Evolutionary conservation across 2,888 invertebrate species (phyloP).

Genomic region (Eupithecia insigniata): DNA sequence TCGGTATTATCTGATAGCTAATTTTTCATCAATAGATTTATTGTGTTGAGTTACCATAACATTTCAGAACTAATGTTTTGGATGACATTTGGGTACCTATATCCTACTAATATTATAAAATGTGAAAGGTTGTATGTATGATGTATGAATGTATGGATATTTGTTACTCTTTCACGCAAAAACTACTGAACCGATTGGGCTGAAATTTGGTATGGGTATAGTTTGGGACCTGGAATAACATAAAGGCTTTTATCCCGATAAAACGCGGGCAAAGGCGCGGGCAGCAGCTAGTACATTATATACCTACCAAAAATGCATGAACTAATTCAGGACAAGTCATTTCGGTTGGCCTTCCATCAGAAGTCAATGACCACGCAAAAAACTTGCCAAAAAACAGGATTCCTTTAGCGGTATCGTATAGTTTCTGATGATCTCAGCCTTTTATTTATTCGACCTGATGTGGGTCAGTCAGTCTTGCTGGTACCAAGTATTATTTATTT

Average conservation of each 20-base stretch:
- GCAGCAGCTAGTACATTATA: too few species aligned
- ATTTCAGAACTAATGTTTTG: not conserved
- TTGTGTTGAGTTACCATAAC: not conserved
- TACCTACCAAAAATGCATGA: not conserved
- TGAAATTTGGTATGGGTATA: too few species aligned
- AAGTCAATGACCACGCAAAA: slow-evolving; percentile 38
- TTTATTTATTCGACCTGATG: slow-evolving; percentile 45
- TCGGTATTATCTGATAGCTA: not conserved
- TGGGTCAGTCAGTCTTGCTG: slow-evolving; percentile 64
- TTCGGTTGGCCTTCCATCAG: slow-evolving; percentile 12
- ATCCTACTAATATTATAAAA: too few species aligned
- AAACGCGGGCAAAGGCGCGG: too few species aligned
- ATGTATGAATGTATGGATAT: too few species aligned
- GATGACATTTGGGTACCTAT: not conserved
- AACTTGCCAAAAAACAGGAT: slow-evolving; percentile 26
- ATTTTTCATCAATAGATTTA: not conserved
- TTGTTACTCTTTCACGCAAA: too few species aligned
- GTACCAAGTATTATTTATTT: slow-evolving; percentile 60
- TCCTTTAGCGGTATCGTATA: slow-evolving; percentile 48
- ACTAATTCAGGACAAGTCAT: not conserved
- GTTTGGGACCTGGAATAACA: too few species aligned
- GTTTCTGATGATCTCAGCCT: slow-evolving; percentile 42
- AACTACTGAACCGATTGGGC: too few species aligned
- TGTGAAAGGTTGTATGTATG: too few species aligned
- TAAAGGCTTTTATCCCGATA: too few species aligned